These are phyloP conservation scores for Cephus runcator DNA, from an alignment of 2,888 invertebrate genomes.

Conservation along the genomic window DNA sequence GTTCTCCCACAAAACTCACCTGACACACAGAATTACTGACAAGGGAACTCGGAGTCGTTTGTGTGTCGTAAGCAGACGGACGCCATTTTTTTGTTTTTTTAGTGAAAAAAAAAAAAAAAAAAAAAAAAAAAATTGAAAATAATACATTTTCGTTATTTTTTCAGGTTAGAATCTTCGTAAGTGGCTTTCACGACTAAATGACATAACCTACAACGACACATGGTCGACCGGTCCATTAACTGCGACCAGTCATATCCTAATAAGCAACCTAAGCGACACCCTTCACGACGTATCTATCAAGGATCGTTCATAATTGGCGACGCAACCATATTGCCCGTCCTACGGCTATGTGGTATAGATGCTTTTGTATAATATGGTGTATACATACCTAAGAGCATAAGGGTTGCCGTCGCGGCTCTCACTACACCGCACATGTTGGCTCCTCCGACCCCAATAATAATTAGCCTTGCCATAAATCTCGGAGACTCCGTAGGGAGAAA, in stretches of 20 bases:
- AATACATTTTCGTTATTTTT: too few relatives aligned
- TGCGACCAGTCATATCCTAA: conserved; percentile 27
- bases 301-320: conserved; percentile 52
- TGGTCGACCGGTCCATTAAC: conserved; percentile 27
- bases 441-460: conserved; percentile 44
- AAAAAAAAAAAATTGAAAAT: too few relatives aligned
- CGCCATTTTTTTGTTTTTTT: background rate
- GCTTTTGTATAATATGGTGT: background rate
- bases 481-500: background rate
- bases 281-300: conserved; percentile 39
- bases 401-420: conserved; percentile 31
- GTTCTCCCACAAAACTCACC: conserved; percentile 64
- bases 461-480: conserved; percentile 51
- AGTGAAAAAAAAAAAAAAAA: background rate
- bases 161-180: background rate
- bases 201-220: conserved; percentile 19
- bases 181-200: background rate
- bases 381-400: conserved; percentile 12
- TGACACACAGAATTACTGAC: conserved; percentile 47
- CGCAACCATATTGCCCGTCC: conserved; percentile 34
- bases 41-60: conserved; percentile 25
- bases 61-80: background rate
- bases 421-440: conserved; percentile 33
- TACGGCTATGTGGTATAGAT: conserved; percentile 13
- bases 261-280: conserved; percentile 34